A percentile compares a stretch with the other conserved stretches of the same genome.
These are phyloP conservation scores for Cheilosia scutellata DNA, from an alignment of 2,888 invertebrate genomes.

Conservation along the genomic window DNA sequence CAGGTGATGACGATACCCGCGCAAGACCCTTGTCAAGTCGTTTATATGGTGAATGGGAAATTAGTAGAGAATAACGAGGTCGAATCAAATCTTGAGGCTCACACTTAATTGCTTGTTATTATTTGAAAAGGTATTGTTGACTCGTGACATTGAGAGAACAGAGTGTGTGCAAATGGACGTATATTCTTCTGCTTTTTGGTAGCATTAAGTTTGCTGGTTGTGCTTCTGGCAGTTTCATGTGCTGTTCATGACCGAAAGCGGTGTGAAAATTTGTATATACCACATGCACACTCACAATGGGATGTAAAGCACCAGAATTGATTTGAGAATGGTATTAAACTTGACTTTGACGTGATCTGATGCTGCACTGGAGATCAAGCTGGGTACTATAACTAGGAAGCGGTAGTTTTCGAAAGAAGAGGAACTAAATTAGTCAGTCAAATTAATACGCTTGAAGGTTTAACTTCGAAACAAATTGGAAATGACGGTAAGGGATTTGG, in stretches of 20 bases:
- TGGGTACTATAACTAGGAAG: background rate
- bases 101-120: conserved; percentile 63
- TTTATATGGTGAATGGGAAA: conserved; percentile 24
- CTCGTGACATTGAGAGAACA: conserved; percentile 58
- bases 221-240: conserved; percentile 14
- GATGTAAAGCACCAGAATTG: conserved; percentile 35
- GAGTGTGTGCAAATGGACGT: conserved; percentile 13
- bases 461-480: too few species aligned
- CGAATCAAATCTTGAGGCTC: conserved; percentile 53
- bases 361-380: conserved; percentile 3
- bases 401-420: background rate
- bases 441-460: too few species aligned
- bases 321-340: conserved; percentile 25
- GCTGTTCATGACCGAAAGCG: conserved; percentile 59
- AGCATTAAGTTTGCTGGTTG: conserved; percentile 13
- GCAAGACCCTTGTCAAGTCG: conserved; percentile 50
- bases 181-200: conserved; percentile 36
- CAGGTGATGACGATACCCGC: conserved; percentile 35
- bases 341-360: conserved; percentile 31
- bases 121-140: conserved; percentile 57
- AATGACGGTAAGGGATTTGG: too few species aligned
- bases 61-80: conserved; percentile 51
- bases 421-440: background rate
- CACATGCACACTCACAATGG: conserved; percentile 34
- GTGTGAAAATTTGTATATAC: conserved; percentile 53